Base-by-base conservation (phyloP, 2,797 vertebrate species). In the Lepus townsendii region DNA sequence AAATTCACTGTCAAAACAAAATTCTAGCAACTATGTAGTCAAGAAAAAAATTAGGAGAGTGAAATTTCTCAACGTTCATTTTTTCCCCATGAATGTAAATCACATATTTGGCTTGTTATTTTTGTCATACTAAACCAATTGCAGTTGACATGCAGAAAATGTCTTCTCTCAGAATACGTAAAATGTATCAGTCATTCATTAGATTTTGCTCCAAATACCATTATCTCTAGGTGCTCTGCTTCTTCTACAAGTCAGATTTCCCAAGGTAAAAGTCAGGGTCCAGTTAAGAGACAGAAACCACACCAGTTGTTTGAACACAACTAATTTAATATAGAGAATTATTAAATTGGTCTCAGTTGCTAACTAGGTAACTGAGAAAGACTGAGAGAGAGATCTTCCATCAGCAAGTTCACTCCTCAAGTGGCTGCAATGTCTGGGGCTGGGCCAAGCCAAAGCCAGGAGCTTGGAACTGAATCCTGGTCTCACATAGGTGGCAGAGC, bases 1-100 rank as follows among this genome's bases (percentile, higher is more conserved):
- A 26, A 82, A 16, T 73, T 79, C 2, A 20, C 38, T 60, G 68
- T 35, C 1, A 4, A 94, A 85, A 90, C 82, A 52, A 83, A 92
- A 91, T 77, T 66, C 77, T 80, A 76, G 30, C 76, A 95, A 92
- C 24, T 68, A 27, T 14, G 11, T 22, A 57, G 20, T 83, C 3
- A 9, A 91, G 52, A 22, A 30, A 76, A 86, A 26, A 76, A 35
- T 3, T 8, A 83, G 2, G 17, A 72, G 60, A 92, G 24, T 17
- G 19, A 92, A 54, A 50, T 71, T 88, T 90, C 75, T 92, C 22
- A 68, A 30, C 30, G 63, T 94, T 76, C 47, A 57, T 76, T 57
- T 60, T 63, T 62, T 16, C 47, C 75, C 63, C 32, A 83, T 38
- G n/a, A 76, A 73, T 73, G 4, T 42, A 93, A 93, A 88, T 90